phyloP scores from a whole-genome alignment of 2,113 vertebrate species.

The Nymphicus hollandicus region DNA sequence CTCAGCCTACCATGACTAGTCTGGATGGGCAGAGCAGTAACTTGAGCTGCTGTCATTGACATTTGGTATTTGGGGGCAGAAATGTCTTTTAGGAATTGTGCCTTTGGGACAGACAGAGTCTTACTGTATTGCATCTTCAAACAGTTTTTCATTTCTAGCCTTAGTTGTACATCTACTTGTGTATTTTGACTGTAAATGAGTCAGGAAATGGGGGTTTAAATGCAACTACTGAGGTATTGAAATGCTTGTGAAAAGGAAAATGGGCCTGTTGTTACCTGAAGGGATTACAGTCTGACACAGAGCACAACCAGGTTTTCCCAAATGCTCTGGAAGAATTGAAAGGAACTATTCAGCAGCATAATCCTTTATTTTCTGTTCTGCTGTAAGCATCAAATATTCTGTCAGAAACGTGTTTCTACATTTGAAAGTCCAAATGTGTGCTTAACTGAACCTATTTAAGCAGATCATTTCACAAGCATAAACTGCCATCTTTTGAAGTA shows the following conservation, averaged over 20 bases:
- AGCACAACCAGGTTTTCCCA: accelerated
- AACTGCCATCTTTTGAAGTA: neutral
- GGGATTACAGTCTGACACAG: accelerated
- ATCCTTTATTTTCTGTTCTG: neutral
- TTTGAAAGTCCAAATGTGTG: neutral
- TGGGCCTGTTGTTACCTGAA: neutral
- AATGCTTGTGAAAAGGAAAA: neutral
- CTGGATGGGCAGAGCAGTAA: neutral
- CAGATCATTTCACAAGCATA: neutral
- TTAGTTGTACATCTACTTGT: neutral
- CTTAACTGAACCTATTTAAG: neutral
- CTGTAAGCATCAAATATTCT: neutral
- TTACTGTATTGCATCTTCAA: neutral
- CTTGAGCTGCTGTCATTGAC: neutral
- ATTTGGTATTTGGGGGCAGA: neutral
- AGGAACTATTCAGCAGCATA: neutral
- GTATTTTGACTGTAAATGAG: neutral
- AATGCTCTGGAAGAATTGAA: neutral
- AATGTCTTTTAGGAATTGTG: neutral
- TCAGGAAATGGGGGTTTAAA: neutral
- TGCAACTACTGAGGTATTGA: neutral
- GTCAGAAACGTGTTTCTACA: neutral
- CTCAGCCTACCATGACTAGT: neutral
- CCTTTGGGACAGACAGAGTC: neutral
- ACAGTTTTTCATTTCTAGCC: neutral